phyloP scores from a whole-genome alignment of 2,113 vertebrate species.

The Xyrauchen texanus region DNA sequence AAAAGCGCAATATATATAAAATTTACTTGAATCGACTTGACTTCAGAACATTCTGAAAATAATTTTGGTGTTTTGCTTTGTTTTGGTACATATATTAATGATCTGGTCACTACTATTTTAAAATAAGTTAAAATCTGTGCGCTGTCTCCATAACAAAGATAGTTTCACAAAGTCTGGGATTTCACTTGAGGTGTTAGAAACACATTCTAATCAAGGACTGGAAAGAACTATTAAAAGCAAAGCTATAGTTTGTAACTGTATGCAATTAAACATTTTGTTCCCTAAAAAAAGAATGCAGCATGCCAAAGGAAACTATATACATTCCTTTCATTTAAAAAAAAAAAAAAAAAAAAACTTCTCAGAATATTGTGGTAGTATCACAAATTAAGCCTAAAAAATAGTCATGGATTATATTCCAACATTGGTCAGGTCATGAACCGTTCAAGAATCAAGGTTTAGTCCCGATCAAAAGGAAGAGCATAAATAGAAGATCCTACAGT shows the following conservation, averaged over 20 bases:
- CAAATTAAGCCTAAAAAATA: slow-evolving; percentile 16
- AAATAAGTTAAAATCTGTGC: slow-evolving; percentile 47
- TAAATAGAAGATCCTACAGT: slow-evolving; percentile 43
- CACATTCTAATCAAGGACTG: slow-evolving; percentile 8
- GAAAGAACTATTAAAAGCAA: slow-evolving; percentile 46
- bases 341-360: not conserved
- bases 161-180: not conserved
- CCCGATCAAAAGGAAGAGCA: slow-evolving; percentile 55
- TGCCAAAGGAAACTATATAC: slow-evolving; percentile 30
- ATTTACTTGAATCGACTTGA: too few relatives aligned
- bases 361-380: not conserved
- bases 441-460: slow-evolving; percentile 50
- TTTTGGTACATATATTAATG: slow-evolving; percentile 38
- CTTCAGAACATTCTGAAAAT: too few relatives aligned
- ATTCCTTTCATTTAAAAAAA: not conserved
- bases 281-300: too few relatives aligned
- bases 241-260: slow-evolving; percentile 58
- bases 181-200: slow-evolving; percentile 32
- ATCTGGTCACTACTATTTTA: not conserved
- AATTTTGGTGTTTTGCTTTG: too few relatives aligned
- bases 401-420: not conserved
- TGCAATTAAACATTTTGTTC: slow-evolving; percentile 57
- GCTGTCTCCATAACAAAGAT: not conserved
- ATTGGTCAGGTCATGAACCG: slow-evolving; percentile 22
- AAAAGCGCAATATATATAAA: too few relatives aligned